Conservation (phyloP, 2,888 invertebrate species). For the Erebia ligea region DNA sequence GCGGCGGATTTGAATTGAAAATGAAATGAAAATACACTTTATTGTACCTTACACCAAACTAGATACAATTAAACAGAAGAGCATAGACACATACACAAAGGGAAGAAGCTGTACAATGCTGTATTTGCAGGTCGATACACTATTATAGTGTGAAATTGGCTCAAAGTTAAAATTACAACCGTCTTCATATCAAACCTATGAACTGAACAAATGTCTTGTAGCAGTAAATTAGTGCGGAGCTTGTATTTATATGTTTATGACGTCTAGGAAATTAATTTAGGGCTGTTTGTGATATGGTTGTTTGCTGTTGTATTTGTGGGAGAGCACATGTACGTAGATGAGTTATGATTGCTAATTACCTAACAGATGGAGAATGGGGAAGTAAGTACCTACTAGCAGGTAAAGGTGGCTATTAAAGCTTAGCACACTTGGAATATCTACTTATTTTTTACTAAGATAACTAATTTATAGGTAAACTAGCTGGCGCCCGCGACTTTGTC, state of each 20-base stretch:
- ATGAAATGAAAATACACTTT: too few relatives aligned
- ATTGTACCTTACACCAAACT: too few relatives aligned
- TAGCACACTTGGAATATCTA: background rate
- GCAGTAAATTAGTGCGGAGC: conserved; percentile 36
- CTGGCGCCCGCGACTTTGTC: too few relatives aligned
- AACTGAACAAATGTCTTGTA: conserved; percentile 22
- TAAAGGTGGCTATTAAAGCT: background rate
- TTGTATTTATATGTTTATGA: conserved; percentile 22
- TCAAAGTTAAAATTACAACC: conserved; percentile 19
- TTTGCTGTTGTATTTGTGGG: conserved; percentile 1
- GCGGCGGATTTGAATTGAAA: too few relatives aligned
- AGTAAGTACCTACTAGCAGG: too few relatives aligned
- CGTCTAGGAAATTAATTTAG: conserved; percentile 17
- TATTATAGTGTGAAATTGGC: background rate
- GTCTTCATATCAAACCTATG: conserved; percentile 30
- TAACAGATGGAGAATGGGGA: background rate
- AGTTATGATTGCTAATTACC: background rate
- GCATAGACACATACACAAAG: too few relatives aligned
- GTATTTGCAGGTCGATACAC: background rate
- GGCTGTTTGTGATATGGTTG: conserved; percentile 3
- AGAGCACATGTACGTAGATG: background rate
- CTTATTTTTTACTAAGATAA: too few relatives aligned
- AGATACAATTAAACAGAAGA: too few relatives aligned
- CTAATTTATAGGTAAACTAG: too few relatives aligned
- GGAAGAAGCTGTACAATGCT: too few relatives aligned